Conservation (phyloP, 2,888 invertebrate species). For the Sycophila texana region DNA sequence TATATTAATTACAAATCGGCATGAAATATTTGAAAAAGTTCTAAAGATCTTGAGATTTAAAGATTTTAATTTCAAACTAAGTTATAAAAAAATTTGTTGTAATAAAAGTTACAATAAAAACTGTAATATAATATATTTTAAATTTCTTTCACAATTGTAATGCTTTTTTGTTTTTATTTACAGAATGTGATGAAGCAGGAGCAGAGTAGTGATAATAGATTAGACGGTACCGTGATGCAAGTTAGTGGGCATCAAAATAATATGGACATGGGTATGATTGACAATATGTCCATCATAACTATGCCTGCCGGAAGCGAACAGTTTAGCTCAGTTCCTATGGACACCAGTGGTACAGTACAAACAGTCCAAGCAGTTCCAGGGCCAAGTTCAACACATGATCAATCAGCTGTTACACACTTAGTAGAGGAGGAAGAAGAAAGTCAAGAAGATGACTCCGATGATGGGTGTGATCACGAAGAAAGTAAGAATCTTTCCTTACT, state of each 20-base stretch:
- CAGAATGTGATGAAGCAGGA: slow-evolving; percentile 72
- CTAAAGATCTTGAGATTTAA: neutral
- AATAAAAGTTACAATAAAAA: too few species aligned
- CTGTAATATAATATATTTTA: neutral
- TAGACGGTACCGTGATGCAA: slow-evolving; percentile 71
- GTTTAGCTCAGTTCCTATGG: slow-evolving; percentile 74
- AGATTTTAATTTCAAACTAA: slow-evolving; percentile 1
- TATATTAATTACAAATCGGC: neutral
- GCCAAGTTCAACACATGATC: slow-evolving; percentile 69
- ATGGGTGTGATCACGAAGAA: slow-evolving; percentile 73
- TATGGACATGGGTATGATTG: slow-evolving; percentile 72
- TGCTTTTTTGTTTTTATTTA: slow-evolving; percentile 18
- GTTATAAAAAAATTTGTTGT: too few species aligned
- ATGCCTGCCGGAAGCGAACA: slow-evolving; percentile 69
- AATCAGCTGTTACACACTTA: slow-evolving; percentile 65
- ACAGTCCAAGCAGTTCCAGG: slow-evolving; percentile 70
- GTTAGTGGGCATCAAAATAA: slow-evolving; percentile 69
- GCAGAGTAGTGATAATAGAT: slow-evolving; percentile 69
- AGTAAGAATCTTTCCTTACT: slow-evolving; percentile 59
- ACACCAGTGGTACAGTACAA: slow-evolving; percentile 68
- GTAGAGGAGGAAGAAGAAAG: slow-evolving; percentile 70
- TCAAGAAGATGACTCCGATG: slow-evolving; percentile 72
- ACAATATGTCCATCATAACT: slow-evolving; percentile 67
- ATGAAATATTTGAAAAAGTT: too few species aligned
- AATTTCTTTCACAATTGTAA: neutral